Conservation (phyloP, 2,113 vertebrate genomes). For the Chrysemys picta region DNA sequence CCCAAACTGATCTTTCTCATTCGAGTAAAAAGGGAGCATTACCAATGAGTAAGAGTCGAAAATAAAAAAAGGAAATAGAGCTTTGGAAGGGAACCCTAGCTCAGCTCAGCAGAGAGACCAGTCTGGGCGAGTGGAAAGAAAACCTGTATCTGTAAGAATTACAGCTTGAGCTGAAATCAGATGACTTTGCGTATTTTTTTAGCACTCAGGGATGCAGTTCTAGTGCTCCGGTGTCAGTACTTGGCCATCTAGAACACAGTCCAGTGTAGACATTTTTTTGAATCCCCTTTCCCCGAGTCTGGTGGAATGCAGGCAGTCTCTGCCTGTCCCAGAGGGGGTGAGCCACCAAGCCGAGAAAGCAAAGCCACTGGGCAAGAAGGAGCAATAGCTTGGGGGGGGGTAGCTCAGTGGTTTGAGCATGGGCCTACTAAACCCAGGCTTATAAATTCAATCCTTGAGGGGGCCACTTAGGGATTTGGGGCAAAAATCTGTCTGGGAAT, state of each 20-base stretch:
- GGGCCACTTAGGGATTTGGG: no score
- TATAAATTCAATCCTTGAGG: no score
- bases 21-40: background rate
- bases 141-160: background rate
- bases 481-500: no score
- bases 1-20: background rate
- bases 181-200: background rate
- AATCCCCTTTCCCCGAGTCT: background rate
- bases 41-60: background rate
- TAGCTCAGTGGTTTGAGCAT: no score
- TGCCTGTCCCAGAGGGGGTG: no score
- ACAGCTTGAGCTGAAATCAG: accelerated
- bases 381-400: no score
- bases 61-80: background rate
- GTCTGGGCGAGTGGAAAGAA: background rate
- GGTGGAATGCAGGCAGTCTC: background rate
- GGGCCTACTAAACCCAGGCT: no score
- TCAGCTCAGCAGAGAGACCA: background rate
- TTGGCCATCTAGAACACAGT: background rate
- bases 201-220: background rate
- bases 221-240: no score
- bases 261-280: no score
- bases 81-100: no score
- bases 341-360: no score
- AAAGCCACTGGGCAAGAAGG: no score